Percentiles rank a stretch among this genome's conserved stretches.
These are phyloP conservation scores for Apodemia duryi DNA, from an alignment of 2,888 invertebrate species.

Conservation along the genomic window DNA sequence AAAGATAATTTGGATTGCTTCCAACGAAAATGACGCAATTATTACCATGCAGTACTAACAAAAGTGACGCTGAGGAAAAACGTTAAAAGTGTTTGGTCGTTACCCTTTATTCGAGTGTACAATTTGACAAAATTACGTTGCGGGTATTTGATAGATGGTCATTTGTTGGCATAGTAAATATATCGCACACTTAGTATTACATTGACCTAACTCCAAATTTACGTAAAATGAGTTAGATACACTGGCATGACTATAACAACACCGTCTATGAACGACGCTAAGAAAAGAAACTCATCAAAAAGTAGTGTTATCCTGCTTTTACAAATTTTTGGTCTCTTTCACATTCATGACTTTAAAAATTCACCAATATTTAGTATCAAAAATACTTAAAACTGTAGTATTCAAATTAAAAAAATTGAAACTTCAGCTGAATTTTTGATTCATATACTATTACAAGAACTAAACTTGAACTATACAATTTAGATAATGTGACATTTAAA, in stretches of 20 bases:
- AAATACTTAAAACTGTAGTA: no score
- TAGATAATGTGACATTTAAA: no score
- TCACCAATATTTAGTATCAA: no score
- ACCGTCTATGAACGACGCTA: not conserved
- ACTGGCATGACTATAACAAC: slow-evolving; percentile 11
- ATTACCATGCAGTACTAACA: slow-evolving; percentile 12
- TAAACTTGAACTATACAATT: not conserved
- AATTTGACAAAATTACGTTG: no score
- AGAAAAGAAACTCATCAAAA: slow-evolving; percentile 32
- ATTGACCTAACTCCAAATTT: no score
- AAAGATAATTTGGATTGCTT: slow-evolving; percentile 27
- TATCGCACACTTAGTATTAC: no score
- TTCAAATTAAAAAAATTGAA: not conserved
- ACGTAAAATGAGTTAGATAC: not conserved
- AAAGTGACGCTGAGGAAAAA: slow-evolving; percentile 18
- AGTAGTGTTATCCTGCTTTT: slow-evolving; percentile 34
- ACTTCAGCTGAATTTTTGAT: not conserved
- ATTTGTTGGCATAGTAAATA: no score
- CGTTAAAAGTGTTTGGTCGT: not conserved
- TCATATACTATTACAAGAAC: not conserved
- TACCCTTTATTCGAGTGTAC: not conserved
- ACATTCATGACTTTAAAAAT: not conserved
- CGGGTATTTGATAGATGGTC: no score
- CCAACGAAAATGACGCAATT: slow-evolving; percentile 29
- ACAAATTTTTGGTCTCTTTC: slow-evolving; percentile 3